Evolutionary conservation across 2,113 vertebrate genomes (phyloP).

Genomic region (Melanotaenia duboulayi): DNA sequence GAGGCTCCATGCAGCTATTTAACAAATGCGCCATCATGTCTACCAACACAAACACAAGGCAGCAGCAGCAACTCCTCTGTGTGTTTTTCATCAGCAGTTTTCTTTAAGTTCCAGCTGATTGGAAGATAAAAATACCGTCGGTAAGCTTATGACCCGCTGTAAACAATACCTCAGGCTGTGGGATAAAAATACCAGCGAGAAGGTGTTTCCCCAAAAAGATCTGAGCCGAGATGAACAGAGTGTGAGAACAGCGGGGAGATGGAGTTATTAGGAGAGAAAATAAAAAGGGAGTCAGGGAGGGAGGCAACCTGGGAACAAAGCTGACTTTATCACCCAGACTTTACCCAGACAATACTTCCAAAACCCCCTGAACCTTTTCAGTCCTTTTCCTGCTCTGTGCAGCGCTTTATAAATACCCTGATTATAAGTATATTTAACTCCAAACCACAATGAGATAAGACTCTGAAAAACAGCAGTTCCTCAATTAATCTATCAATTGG

Average conservation of each 20-base stretch:
- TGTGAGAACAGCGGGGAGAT: constrained; percentile 36
- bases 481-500: too few relatives aligned
- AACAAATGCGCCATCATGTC: too few relatives aligned
- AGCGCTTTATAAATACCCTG: not conserved
- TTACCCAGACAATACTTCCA: not conserved
- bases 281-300: constrained; percentile 1
- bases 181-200: constrained; percentile 72
- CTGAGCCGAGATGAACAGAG: constrained; percentile 58
- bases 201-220: constrained; percentile 70
- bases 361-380: not conserved
- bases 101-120: not conserved
- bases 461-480: too few relatives aligned
- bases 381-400: not conserved
- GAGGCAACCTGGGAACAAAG: constrained; percentile 8
- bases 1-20: not conserved
- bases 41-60: not conserved
- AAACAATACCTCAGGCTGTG: constrained; percentile 68
- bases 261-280: constrained; percentile 10
- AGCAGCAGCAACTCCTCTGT: not conserved
- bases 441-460: too few relatives aligned
- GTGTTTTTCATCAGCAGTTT: constrained; percentile 14
- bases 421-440: too few relatives aligned
- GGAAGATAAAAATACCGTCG: constrained; percentile 54
- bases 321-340: not conserved
- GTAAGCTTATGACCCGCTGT: not conserved